Evolutionary conservation across 1,140 invertebrate species (phyloP).

Genomic region (Drosophila paulistorum): DNA sequence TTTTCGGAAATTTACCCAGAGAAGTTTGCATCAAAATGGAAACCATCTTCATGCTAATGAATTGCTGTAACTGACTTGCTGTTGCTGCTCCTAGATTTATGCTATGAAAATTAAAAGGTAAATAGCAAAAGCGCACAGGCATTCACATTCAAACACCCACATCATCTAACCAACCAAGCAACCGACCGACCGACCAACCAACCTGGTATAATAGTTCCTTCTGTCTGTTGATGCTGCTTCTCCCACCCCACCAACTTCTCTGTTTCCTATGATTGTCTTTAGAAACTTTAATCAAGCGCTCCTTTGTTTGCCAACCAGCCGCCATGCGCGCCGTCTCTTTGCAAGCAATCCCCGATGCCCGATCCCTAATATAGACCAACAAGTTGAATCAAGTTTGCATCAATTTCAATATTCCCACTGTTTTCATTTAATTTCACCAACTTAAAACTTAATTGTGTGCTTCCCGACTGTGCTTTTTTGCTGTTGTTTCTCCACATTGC

Average conservation of each 20-base stretch:
- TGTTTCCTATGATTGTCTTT: background rate
- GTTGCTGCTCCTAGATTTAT: conserved; percentile 60
- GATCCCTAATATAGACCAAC: background rate
- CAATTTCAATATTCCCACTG: conserved; percentile 81
- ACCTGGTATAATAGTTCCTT: conserved; percentile 3
- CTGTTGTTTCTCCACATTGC: conserved; percentile 7
- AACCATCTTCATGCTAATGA: conserved; percentile 65
- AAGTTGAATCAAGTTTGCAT: conserved; percentile 73
- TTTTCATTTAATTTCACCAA: conserved; percentile 80
- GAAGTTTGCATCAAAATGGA: conserved; percentile 47
- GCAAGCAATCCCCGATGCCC: background rate
- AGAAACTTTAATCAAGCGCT: conserved; percentile 75
- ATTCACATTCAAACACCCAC: conserved; percentile 18
- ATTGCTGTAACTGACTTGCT: conserved; percentile 72
- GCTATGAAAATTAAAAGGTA: conserved; percentile 77
- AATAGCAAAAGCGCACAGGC: conserved; percentile 46
- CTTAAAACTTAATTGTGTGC: conserved; percentile 80
- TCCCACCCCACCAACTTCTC: background rate
- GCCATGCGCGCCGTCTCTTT: conserved; percentile 2
- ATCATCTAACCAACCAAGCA: background rate
- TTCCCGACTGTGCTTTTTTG: conserved; percentile 47
- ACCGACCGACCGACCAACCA: background rate
- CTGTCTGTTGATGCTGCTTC: background rate
- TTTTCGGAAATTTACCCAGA: conserved; percentile 64
- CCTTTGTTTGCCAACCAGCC: conserved; percentile 59